These are phyloP conservation scores for Drosophila pseudoobscura DNA, from an alignment of 1,140 invertebrate genomes.

Conservation along the genomic window DNA sequence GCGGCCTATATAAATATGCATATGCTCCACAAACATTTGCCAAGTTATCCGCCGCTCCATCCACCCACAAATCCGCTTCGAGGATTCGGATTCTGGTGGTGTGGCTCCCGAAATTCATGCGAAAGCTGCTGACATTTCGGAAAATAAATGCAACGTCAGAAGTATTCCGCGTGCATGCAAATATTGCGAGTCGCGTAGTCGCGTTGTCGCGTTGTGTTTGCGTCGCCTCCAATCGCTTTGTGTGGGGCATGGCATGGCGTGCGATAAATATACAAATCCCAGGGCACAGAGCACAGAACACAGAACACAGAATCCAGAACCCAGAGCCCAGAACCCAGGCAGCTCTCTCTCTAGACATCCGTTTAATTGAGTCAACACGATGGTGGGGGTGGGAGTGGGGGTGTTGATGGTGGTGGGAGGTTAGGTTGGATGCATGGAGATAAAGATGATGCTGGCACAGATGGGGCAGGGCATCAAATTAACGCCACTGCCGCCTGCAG, in stretches of 20 bases:
- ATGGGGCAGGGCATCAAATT: constrained; percentile 52
- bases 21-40: constrained; percentile 72
- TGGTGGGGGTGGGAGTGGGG: constrained; percentile 13
- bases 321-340: not conserved
- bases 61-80: too few relatives aligned
- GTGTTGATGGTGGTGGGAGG: not conserved
- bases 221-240: too few relatives aligned
- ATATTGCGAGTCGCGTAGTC: constrained; percentile 46
- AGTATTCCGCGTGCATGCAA: constrained; percentile 74
- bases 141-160: constrained; percentile 77
- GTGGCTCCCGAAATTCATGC: constrained; percentile 58
- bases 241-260: constrained; percentile 1
- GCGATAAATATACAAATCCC: constrained; percentile 73
- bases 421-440: not conserved
- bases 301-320: not conserved
- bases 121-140: constrained; percentile 73
- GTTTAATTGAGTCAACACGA: constrained; percentile 77
- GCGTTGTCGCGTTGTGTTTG: not conserved
- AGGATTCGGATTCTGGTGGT: not conserved
- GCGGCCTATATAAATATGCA: constrained; percentile 75
- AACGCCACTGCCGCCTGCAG: constrained; percentile 49
- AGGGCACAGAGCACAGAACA: not conserved
- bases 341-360: constrained; percentile 45
- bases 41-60: constrained; percentile 39
- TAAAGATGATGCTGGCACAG: not conserved